Evolutionary conservation across 2,797 vertebrate genomes (phyloP), one percentile per base, ranked within the genome.

Genomic region (Gouania willdenowi): DNA sequence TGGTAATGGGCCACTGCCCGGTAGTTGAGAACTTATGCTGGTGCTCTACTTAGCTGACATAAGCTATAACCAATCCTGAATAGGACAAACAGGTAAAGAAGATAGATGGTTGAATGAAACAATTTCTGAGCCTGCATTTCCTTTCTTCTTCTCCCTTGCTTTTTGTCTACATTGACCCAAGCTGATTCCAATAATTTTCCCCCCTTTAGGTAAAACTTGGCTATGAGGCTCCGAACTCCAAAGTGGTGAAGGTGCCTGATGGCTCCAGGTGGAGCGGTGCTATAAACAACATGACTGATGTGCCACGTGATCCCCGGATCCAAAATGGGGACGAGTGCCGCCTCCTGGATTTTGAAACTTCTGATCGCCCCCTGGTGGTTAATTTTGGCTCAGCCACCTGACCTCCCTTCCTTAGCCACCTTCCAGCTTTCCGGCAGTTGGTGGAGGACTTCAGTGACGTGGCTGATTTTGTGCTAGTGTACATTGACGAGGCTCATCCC

Each of bases 371-470:
- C 0, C 85, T 99, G 55, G 93, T 99, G 65, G 91, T 99, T 58
- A 99, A 99, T 81, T 98, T 99, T 10, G 96, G 96, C 63, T 98
- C 95, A 2, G 93, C 93, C 74, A 97, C 94, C 82, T 99, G 96
- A 99, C 96, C 96, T 49, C 96, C 96, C 0, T 99, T 99, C 49
- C 90, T 93, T 37, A 93, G 79, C 89, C 93, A 97, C 81, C 86
- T 99, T 84, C 92, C 94, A 0, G 87, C 91, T 55, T 98, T 99
- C 81, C 84, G 94, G 84, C 88, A 87, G 81, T 81, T 98, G 87
- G 94, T 97, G 76, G 94, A 97, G 66, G 93, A 95, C 81, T 98
- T 93, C 83, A 93, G 93, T 0, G 84, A 91, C 3, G 94, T 94
- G 59, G 96, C 94, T 10, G 95, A 99, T 80, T 99, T 99, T 75